phyloP scores from a whole-genome alignment of 2,113 vertebrate species.

The Nothocercus julius region DNA sequence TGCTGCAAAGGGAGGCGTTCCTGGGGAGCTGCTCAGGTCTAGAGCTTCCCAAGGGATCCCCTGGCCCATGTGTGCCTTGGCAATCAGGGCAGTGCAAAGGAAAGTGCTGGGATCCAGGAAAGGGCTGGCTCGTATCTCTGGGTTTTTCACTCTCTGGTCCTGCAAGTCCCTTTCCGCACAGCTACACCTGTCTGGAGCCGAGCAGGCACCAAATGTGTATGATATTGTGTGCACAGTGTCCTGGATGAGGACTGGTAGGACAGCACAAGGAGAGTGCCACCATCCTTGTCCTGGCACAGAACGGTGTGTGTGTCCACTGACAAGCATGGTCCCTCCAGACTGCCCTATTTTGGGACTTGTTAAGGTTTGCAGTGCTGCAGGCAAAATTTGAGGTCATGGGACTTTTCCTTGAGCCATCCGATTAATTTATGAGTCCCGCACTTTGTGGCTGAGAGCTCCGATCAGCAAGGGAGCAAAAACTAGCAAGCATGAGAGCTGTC shows the following conservation, averaged over 20 bases:
- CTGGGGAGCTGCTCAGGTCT: not conserved
- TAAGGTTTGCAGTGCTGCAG: not conserved
- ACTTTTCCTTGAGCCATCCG: not conserved
- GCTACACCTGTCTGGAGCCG: not conserved
- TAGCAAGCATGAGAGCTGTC: not conserved
- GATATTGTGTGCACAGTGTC: not conserved
- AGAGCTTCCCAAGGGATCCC: not conserved
- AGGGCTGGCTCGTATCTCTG: fast-evolving
- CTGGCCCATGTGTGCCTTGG: not conserved
- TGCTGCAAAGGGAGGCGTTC: not conserved
- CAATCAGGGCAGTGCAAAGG: not conserved
- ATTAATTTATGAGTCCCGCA: conserved; percentile 9
- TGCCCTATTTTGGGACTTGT: not conserved
- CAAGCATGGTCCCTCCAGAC: not conserved
- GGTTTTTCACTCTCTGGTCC: fast-evolving
- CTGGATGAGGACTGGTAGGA: not conserved
- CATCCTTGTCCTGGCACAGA: fast-evolving
- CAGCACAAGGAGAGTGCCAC: not conserved
- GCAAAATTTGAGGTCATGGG: conserved; percentile 11
- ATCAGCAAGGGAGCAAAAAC: not conserved
- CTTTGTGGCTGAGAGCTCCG: conserved; percentile 8
- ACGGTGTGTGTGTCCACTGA: not conserved
- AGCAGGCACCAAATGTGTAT: not conserved
- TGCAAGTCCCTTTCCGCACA: not conserved
- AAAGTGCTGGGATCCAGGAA: not conserved